Conservation (phyloP, 1,140 invertebrate species). For the Epicauta chinensis region DNA sequence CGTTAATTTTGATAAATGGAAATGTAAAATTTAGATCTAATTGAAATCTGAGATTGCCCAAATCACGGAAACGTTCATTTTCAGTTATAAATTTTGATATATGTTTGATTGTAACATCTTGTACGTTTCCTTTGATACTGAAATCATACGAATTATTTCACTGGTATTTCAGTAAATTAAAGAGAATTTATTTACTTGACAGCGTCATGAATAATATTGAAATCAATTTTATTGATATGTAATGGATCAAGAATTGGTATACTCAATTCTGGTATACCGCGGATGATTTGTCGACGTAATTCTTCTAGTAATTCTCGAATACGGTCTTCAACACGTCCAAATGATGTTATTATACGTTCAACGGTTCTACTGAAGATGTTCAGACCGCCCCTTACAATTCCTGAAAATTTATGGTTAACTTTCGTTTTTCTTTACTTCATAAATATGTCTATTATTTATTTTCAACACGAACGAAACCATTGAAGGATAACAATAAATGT, state of each 20-base stretch:
- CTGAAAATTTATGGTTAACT: slow-evolving; percentile 18
- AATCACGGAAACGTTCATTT: slow-evolving; percentile 31
- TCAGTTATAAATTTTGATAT: slow-evolving; percentile 39
- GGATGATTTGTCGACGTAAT: slow-evolving; percentile 34
- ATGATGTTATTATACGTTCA: slow-evolving; percentile 35
- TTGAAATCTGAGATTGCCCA: slow-evolving; percentile 31
- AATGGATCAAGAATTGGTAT: slow-evolving; percentile 40
- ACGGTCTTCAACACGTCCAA: slow-evolving; percentile 33
- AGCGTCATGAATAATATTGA: slow-evolving; percentile 38
- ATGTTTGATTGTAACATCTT: slow-evolving; percentile 35
- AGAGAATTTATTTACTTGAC: slow-evolving; percentile 27
- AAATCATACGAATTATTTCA: slow-evolving; percentile 12
- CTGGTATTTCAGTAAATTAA: too few species aligned
- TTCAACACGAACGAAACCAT: too few species aligned
- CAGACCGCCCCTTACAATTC: slow-evolving; percentile 35
- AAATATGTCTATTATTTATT: too few species aligned
- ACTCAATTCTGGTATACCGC: slow-evolving; percentile 39
- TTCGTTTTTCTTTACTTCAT: too few species aligned
- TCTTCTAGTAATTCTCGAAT: slow-evolving; percentile 36
- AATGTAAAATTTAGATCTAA: slow-evolving; percentile 38
- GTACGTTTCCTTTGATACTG: slow-evolving; percentile 35
- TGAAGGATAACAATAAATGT: too few species aligned
- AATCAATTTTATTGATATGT: slow-evolving; percentile 36
- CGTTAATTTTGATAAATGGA: slow-evolving; percentile 31
- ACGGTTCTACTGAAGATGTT: slow-evolving; percentile 31